Evolutionary conservation across 1,140 invertebrate genomes (phyloP).

Genomic region (Tetraneura akinire): DNA sequence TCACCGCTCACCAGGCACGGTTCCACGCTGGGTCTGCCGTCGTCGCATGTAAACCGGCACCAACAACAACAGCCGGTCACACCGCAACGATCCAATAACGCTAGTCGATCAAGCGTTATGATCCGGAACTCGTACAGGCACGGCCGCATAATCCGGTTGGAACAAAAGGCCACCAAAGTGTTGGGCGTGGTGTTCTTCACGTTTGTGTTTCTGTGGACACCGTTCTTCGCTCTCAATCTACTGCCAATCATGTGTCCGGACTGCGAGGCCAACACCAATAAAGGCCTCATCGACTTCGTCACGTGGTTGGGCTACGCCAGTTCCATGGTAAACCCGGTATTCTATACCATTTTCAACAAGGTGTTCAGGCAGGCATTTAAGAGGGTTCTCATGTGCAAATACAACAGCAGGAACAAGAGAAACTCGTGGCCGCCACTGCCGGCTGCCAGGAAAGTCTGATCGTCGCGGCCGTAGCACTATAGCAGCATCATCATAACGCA

Average conservation of each 20-base stretch:
- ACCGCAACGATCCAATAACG: constrained; percentile 66
- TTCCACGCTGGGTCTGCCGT: constrained; percentile 49
- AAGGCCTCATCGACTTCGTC: constrained; percentile 80
- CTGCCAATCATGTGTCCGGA: constrained; percentile 75
- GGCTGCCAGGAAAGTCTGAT: neutral
- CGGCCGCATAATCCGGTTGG: constrained; percentile 76
- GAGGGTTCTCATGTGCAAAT: constrained; percentile 80
- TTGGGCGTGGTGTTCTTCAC: constrained; percentile 90
- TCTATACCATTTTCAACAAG: constrained; percentile 94
- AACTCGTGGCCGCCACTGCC: constrained; percentile 42
- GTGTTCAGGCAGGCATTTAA: constrained; percentile 89
- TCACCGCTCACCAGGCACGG: constrained; percentile 41
- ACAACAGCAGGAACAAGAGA: constrained; percentile 60
- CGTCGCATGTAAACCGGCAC: neutral
- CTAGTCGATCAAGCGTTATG: constrained; percentile 76
- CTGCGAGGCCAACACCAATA: constrained; percentile 73
- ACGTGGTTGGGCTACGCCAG: constrained; percentile 91
- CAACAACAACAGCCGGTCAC: constrained; percentile 55
- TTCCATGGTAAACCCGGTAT: constrained; percentile 91
- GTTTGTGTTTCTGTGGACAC: constrained; percentile 90
- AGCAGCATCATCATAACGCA: no score
- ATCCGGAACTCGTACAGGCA: constrained; percentile 78
- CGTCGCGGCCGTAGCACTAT: neutral
- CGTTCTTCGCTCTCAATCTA: constrained; percentile 88
- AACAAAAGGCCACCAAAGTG: constrained; percentile 94